Evolutionary conservation across 2,888 invertebrate genomes (phyloP), one percentile per base, ranked within the genome.

Genomic region (Phoenoteleia sp.): DNA sequence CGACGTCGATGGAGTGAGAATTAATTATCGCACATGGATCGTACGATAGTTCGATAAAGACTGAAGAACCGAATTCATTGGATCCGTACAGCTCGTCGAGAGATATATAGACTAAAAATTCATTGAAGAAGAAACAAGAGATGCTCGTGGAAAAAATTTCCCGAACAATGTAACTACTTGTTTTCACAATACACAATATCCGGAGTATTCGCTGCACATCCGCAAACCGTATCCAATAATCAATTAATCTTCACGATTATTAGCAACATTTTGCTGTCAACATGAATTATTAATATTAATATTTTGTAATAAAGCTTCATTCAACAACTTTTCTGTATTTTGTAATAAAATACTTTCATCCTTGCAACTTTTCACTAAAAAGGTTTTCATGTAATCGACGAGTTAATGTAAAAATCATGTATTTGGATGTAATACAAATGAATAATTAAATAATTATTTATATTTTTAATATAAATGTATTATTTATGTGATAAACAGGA

Each of bases 11-110:
- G 56, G 42, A 27, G 27, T 17, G 69, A 69, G 56, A 69, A 67
- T 69, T 69, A 69, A 69, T 69, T 69, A 69, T 69, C 56, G 27
- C 39, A 39, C 69, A 27, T 56, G 56, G 42, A 54, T 54, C 56
- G 69, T 56, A 54, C 27, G 27, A 54, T 7, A 42, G 42, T 56
- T 54, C 69, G 69, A 56, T 69, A 56, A 69, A 69, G 27, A 17
- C 27, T 33, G 47, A 54, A 69, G 69, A 69, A 69, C 36, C 27
- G 39, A 42, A 71, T 71, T 71, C 71, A 71, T 56, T 71, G 36
- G 58, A 58, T 71, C 56, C 27, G 54, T 42, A 42, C 29, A 42
- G 47, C 13, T 56, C 21, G 56, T 58, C 33, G n/a, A 45, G 27
- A 21, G 56, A 58, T 71, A 33, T 42, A 58, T 42, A 29, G 45